Base-by-base conservation (phyloP, 2,113 vertebrate species). In the Benitochromis conjunctus region DNA sequence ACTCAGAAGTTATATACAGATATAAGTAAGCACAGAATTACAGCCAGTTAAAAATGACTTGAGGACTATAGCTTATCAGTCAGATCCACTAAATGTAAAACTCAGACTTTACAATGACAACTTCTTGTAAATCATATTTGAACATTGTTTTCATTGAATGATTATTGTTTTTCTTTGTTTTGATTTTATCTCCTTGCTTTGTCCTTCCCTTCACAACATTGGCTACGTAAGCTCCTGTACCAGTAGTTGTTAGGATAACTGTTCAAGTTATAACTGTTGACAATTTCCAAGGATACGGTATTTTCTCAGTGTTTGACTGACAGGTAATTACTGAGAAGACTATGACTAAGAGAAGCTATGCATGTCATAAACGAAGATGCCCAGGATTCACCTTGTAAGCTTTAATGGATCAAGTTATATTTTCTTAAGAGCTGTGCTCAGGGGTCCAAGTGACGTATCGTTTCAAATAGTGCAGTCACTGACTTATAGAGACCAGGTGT, bases 401-500 rank as follows among this genome's bases (percentile, higher is more conserved):
- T 38, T 29, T 31, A 76, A 5, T 66, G 66, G 7, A 76, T 76
- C 9, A 31, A 74, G 2, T 31, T 7, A 38, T 34, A 13, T n/a
- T 11, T 19, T 26, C 26, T 19, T 12, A 13, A 58, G 77, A 16
- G 34, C 80, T 14, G 8, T 9, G 26, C 64, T 19, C 71, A 80
- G 78, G 43, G 54, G 43, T 78, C 12, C 55, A 43, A 46, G 34
- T 74, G 76, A 88, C 11, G 6, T 12, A 7, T 77, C 9, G 4
- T 10, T 41, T 83, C 48, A 57, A 46, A 48, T 41, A 57, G 38
- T 34, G 71, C 10, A 26, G 36, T 55, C 36, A 38, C 34, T 19
- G 64, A 34, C 24, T 26, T 9, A 11, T 7, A 9, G 36, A 92
- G 76, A 90, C 91, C 94, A 94, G 92, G 89, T 94, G 92, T 91